Evolutionary conservation across 2,113 vertebrate species (phyloP).

Genomic region (Plestiodon gilberti): DNA sequence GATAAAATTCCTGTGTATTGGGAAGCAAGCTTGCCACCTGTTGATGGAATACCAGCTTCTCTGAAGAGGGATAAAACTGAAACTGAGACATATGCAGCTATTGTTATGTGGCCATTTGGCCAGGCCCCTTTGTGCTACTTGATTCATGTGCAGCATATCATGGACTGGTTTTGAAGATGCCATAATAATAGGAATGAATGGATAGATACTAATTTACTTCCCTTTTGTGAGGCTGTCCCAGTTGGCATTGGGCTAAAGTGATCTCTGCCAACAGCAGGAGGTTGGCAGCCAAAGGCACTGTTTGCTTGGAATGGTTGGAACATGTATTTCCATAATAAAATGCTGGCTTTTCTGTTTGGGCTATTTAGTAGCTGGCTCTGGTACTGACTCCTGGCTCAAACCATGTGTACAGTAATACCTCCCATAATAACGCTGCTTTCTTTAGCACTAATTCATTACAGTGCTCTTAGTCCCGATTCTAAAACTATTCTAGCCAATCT

Average conservation of each 20-base stretch:
- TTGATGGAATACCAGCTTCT: neutral
- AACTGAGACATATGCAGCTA: neutral
- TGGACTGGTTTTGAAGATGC: neutral
- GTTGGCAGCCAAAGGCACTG: neutral
- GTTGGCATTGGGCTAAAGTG: neutral
- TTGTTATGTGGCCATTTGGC: neutral
- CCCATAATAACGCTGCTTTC: too few relatives aligned
- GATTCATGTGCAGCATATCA: neutral
- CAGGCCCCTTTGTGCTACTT: neutral
- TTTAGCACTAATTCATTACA: too few relatives aligned
- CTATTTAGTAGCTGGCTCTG: neutral
- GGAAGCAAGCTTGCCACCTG: neutral
- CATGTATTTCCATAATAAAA: constrained; percentile 16
- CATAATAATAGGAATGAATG: neutral
- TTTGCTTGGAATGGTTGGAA: neutral
- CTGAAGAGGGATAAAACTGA: neutral
- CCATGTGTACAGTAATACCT: neutral
- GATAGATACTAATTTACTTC: neutral
- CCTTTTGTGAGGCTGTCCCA: neutral
- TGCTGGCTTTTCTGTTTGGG: neutral
- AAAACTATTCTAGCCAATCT: too few relatives aligned
- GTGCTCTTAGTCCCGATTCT: too few relatives aligned
- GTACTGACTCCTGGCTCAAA: neutral
- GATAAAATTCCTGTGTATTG: neutral
- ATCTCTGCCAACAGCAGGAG: neutral